phyloP scores from a whole-genome alignment of 2,797 vertebrate genomes.

The Echeneis naucrates region DNA sequence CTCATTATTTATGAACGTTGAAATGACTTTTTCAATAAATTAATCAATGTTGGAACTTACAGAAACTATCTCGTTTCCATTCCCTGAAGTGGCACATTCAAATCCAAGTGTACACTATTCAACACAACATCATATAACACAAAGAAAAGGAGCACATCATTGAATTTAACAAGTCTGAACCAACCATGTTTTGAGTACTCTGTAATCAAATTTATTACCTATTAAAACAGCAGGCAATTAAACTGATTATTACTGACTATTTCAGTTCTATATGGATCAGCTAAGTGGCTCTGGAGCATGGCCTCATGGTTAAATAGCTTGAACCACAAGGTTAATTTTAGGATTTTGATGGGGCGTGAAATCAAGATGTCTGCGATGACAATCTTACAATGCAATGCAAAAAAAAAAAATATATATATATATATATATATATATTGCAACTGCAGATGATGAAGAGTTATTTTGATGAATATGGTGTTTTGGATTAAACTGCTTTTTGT shows the following conservation, averaged over 20 bases:
- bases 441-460: conserved; percentile 23
- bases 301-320: background rate
- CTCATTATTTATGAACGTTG: too few relatives aligned
- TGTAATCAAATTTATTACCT: background rate
- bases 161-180: background rate
- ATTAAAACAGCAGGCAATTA: background rate
- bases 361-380: conserved; percentile 35
- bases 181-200: background rate
- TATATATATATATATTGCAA: too few relatives aligned
- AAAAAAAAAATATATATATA: too few relatives aligned
- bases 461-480: conserved; percentile 35
- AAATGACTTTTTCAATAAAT: background rate
- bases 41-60: background rate
- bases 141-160: background rate
- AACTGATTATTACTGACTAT: background rate
- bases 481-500: conserved; percentile 49
- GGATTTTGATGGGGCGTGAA: conserved; percentile 35
- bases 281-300: background rate
- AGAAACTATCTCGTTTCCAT: background rate
- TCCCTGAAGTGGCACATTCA: background rate
- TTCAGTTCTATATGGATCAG: conserved; percentile 10
- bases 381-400: conserved; percentile 33
- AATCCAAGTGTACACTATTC: background rate
- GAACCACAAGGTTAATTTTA: conserved; percentile 6
- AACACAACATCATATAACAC: background rate